A percentile compares a stretch with the other conserved stretches of the same genome.
Evolutionary conservation across 2,113 vertebrate species (phyloP).

Genomic region (Tamias sibiricus): DNA sequence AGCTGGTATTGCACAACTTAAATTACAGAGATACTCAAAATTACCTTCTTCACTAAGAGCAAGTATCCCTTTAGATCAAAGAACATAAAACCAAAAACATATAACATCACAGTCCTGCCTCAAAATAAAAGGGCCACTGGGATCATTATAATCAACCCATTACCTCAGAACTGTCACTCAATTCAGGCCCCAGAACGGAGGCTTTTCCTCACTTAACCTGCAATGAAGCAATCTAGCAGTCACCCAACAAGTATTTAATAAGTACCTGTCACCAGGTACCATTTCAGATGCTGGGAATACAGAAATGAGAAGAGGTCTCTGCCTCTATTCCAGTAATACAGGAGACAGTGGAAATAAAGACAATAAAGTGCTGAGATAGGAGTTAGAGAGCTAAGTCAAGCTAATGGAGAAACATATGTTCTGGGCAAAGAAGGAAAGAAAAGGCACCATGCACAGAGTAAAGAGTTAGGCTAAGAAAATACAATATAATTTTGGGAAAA

Average conservation of each 20-base stretch:
- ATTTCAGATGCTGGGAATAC: background rate
- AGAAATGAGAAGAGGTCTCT: background rate
- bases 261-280: background rate
- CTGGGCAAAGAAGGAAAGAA: background rate
- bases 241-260: background rate
- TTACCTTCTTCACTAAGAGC: background rate
- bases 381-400: background rate
- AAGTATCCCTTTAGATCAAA: slow-evolving; percentile 20
- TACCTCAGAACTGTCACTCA: background rate
- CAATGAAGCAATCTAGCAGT: background rate
- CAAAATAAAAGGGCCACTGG: background rate
- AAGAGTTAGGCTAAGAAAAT: slow-evolving; percentile 11
- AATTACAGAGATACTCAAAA: slow-evolving; percentile 13
- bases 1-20: background rate
- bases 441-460: background rate
- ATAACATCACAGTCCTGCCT: background rate
- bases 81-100: slow-evolving; percentile 23
- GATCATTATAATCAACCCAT: background rate
- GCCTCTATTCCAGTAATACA: background rate
- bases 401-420: slow-evolving; percentile 7
- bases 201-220: background rate
- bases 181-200: background rate
- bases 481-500: background rate
- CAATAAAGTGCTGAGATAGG: background rate
- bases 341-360: background rate